Evolutionary conservation across 2,888 invertebrate species (phyloP), one percentile per base, ranked within the genome.

Genomic region (Drosophila eohydei): DNA sequence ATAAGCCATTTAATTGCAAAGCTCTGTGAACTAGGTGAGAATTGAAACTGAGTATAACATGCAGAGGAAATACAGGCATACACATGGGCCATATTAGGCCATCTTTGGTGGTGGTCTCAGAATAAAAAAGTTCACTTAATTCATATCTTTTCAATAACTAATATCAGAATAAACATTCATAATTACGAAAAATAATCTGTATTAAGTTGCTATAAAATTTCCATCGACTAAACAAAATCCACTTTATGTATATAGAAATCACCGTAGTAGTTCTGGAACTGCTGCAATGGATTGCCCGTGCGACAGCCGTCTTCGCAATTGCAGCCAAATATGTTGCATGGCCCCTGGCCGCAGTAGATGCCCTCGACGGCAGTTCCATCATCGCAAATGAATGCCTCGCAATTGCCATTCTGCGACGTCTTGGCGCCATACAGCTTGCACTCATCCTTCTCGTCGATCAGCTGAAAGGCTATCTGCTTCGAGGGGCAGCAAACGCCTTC

Each of bases 291-390:
- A 5, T 78, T 30, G 16, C 75, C 75, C 2, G 2, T n/a, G 0
- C 61, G 62, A 28, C 75, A 76, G 8, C 78, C 75, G 5, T 44
- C 41, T 0, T 50, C 21, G 14, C 78, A 78, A 11, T 12, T 28
- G 46, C 75, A 78, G 0, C 75, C 75, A 12, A 76, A 78, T 0
- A 67, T 48, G 54, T 72, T 78, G 74, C 75, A 75, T 0, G 62
- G 2, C 4, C 79, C 75, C 3, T 21, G 26, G 26, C 74, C 75
- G 16, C 75, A 76, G 34, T 61, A 76, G 16, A 4, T 54, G 55
- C 74, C 67, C 1, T 11, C 5, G 1, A 73, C 28, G 1, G 3
- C 1, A 0, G 36, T 46, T 4, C 74, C 75, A 48, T 76, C 74
- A 0, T 32, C 8, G 26, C 75, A 78, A 16, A 76, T 16, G 0